phyloP scores from a whole-genome alignment of 2,888 invertebrate genomes.

The Lordiphosa andalusiaca region DNA sequence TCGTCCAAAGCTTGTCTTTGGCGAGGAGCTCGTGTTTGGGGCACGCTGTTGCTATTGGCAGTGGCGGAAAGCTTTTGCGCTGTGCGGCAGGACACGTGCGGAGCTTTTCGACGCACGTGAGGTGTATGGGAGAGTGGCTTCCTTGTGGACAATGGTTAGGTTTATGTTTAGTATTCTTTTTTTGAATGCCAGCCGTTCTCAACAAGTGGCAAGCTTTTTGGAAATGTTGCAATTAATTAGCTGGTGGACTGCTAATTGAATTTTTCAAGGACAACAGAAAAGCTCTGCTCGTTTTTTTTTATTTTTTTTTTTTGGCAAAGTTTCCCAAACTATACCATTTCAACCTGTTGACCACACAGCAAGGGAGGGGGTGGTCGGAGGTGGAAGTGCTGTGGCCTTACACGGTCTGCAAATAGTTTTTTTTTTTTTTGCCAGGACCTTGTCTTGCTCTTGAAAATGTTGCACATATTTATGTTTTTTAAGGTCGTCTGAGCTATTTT shows the following conservation, averaged over 20 bases:
- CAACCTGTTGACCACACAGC: conserved; percentile 58
- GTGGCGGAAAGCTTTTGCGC: conserved; percentile 26
- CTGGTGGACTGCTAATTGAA: conserved; percentile 56
- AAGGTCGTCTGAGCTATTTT: conserved; percentile 66
- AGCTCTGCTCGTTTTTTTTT: conserved; percentile 22
- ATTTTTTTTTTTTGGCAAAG: conserved; percentile 22
- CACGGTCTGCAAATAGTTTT: conserved; percentile 43
- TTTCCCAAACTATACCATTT: conserved; percentile 23
- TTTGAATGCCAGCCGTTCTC: conserved; percentile 33
- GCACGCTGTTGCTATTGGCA: conserved; percentile 47
- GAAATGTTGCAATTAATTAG: conserved; percentile 58
- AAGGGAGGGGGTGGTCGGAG: background rate
- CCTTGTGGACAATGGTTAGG: conserved; percentile 23
- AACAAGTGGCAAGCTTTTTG: conserved; percentile 67
- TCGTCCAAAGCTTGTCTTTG: conserved; percentile 32
- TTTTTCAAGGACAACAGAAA: conserved; percentile 54
- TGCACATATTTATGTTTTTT: conserved; percentile 66
- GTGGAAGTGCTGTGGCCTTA: background rate
- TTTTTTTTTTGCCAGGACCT: conserved; percentile 52
- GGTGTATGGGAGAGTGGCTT: background rate
- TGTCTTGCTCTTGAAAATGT: conserved; percentile 67
- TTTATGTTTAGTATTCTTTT: conserved; percentile 22
- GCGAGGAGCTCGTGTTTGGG: conserved; percentile 35
- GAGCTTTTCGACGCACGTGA: conserved; percentile 38
- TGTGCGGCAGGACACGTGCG: conserved; percentile 28